These are phyloP conservation scores for Bombus cullumanus DNA, from an alignment of 1,140 invertebrate species.

Conservation along the genomic window DNA sequence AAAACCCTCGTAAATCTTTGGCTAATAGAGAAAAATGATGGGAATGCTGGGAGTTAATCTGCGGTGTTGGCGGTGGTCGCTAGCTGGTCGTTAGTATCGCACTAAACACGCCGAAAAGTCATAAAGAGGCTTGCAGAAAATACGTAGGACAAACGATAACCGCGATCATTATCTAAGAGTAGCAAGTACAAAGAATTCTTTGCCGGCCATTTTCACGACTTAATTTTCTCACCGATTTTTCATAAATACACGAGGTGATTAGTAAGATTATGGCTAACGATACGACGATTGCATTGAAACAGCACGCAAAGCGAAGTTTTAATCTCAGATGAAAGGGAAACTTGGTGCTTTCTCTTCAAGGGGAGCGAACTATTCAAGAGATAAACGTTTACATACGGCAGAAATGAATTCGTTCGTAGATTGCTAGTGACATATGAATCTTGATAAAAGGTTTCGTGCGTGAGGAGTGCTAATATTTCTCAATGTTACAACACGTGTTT, in stretches of 20 bases:
- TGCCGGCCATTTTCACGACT: neutral
- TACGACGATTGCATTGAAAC: neutral
- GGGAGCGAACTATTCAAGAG: neutral
- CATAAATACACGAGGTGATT: neutral
- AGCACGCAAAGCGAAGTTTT: neutral
- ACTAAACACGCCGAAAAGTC: slow-evolving; percentile 59
- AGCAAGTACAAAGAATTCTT: neutral
- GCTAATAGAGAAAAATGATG: slow-evolving; percentile 64
- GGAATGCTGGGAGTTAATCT: slow-evolving; percentile 56
- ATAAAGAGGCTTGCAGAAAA: slow-evolving; percentile 64
- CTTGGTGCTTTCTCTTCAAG: neutral
- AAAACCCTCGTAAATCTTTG: slow-evolving; percentile 50
- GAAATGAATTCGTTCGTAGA: neutral
- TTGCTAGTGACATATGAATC: neutral
- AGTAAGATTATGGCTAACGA: no score
- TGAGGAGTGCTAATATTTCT: no score
- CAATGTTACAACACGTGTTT: neutral
- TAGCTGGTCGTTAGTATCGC: slow-evolving; percentile 48
- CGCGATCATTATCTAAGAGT: slow-evolving; percentile 31
- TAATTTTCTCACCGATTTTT: slow-evolving; percentile 6
- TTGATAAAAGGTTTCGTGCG: neutral
- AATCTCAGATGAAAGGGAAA: slow-evolving; percentile 5
- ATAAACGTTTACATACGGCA: neutral
- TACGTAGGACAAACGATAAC: slow-evolving; percentile 38
- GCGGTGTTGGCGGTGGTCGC: slow-evolving; percentile 18